Conservation (phyloP, 2,888 invertebrate species). For the Diaprepes abbreviatus region DNA sequence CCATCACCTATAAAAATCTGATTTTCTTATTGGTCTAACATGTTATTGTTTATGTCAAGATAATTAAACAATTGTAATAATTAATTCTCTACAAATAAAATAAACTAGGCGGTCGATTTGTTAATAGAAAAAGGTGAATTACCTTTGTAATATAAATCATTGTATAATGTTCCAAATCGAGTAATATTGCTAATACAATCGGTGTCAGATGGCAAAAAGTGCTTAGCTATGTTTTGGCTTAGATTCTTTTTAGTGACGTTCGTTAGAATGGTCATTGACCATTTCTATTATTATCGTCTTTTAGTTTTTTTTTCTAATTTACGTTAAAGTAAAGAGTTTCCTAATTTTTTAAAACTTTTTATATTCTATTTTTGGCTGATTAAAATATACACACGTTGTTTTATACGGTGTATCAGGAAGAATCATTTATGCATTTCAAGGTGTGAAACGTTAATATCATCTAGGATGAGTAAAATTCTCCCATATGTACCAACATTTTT, state of each 20-base stretch:
- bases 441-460: no score
- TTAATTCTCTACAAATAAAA: constrained; percentile 29
- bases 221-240: constrained; percentile 59
- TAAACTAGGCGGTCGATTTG: constrained; percentile 24
- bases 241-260: constrained; percentile 26
- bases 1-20: constrained; percentile 31
- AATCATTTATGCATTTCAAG: no score
- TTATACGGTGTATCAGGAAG: no score
- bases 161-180: constrained; percentile 23
- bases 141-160: constrained; percentile 27
- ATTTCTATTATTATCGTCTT: no score
- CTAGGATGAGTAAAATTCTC: no score
- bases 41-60: constrained; percentile 30
- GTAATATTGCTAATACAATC: constrained; percentile 49
- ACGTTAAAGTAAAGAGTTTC: no score
- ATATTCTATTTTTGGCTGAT: no score
- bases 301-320: no score
- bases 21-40: constrained; percentile 4
- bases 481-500: no score
- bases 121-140: constrained; percentile 37
- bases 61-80: constrained; percentile 39
- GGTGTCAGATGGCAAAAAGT: constrained; percentile 56
- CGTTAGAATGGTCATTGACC: constrained; percentile 20
- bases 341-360: no score
- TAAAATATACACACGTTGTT: no score